phyloP scores from a whole-genome alignment of 2,797 vertebrate genomes.

The Enteromius mattozi region DNA sequence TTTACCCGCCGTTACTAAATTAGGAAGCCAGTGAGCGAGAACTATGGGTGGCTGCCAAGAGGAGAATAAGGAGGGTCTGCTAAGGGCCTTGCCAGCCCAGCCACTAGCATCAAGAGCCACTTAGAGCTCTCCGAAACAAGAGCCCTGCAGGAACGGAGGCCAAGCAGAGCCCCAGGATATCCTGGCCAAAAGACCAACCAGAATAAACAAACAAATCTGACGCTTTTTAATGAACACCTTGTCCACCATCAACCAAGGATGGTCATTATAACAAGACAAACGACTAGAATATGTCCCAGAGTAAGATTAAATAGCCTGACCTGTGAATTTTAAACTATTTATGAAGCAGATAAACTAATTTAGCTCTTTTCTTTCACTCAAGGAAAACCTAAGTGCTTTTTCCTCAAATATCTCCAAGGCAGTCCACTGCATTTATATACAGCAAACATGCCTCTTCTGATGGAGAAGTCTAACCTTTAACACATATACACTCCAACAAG shows the following conservation, averaged over 20 bases:
- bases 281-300: constrained; percentile 51
- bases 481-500: constrained; percentile 3
- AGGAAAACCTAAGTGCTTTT: background rate
- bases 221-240: constrained; percentile 72
- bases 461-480: background rate
- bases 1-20: constrained; percentile 96
- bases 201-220: constrained; percentile 81
- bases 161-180: constrained; percentile 73
- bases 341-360: background rate
- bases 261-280: constrained; percentile 18
- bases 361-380: constrained; percentile 27
- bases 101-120: constrained; percentile 77
- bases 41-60: constrained; percentile 79
- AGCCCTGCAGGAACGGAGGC: constrained; percentile 74
- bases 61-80: constrained; percentile 76
- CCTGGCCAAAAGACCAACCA: constrained; percentile 77
- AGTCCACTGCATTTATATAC: background rate
- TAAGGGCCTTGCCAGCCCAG: constrained; percentile 79
- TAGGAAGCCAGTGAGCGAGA: constrained; percentile 89
- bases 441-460: background rate
- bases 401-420: background rate
- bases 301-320: constrained; percentile 75
- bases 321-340: constrained; percentile 28
- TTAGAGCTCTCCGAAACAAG: constrained; percentile 82
- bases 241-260: constrained; percentile 76